Evolutionary conservation across 1,140 invertebrate genomes (phyloP), one percentile per base, ranked within the genome.

Genomic region (Centruroides sculpturatus): DNA sequence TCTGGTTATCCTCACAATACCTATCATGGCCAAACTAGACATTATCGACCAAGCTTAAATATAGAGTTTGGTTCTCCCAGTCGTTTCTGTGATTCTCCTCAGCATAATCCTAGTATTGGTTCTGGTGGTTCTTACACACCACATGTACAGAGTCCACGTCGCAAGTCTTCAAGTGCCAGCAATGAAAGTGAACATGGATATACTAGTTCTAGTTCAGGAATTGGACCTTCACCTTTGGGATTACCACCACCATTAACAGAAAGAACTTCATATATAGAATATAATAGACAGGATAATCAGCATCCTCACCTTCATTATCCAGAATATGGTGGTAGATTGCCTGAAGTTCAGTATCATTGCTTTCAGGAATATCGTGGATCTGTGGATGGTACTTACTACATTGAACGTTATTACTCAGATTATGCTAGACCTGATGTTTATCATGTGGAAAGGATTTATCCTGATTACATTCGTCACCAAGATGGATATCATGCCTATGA

Each of bases 1-100:
- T 78, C 77, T 50, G 80, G 81, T 8, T 88, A 85, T 75, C 82
- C 81, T 56, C 88, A 91, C 71, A 89, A 92, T 72, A 94, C 91
- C 3, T 94, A 93, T 75, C 90, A 94, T 74, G 90, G 90, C 7
- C 86, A 86, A 12, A 82, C 83, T 7, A 77, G 82, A 63, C 87
- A 89, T 70, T 81, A 85, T 62, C 80, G 89, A 64, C 84, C 84
- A 59, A 72, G 70, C 67, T 59, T 80, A 57, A 77, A 77, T 64
- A 73, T 81, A 65, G 80, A 80, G 12, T 67, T 64, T 62, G 58
- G 64, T 66, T 55, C 50, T 80, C 85, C 85, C 1, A 70, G 87
- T 9, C 74, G 85, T 13, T 87, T 87, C 68, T 86, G 85, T 0
- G 86, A 89, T 71, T 86, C 85, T 3, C 84, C 85, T 4, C 82